Percentiles rank a stretch among this genome's conserved stretches.
phyloP scores from a whole-genome alignment of 2,888 invertebrate species.

The Brachynemurus nebulosus region DNA sequence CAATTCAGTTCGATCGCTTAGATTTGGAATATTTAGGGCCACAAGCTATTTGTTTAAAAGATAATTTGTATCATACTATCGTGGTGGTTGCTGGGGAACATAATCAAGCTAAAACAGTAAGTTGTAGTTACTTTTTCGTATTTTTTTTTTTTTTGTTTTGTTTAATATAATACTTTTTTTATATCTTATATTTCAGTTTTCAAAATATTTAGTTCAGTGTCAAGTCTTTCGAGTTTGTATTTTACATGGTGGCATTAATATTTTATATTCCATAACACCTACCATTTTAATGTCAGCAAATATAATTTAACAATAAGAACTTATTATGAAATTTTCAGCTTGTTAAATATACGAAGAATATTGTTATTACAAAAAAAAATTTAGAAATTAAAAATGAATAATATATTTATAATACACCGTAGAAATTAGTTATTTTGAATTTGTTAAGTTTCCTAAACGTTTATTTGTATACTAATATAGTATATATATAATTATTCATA shows the following conservation, averaged over 20 bases:
- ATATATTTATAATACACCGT: too few relatives aligned
- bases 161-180: too few relatives aligned
- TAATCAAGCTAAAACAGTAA: constrained; percentile 60
- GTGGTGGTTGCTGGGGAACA: constrained; percentile 68
- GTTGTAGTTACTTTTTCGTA: constrained; percentile 19
- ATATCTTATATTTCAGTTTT: constrained; percentile 51
- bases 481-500: too few relatives aligned
- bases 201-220: constrained; percentile 68
- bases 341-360: background rate
- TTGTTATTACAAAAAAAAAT: background rate
- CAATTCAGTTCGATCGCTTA: constrained; percentile 54
- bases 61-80: constrained; percentile 50
- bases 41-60: constrained; percentile 42
- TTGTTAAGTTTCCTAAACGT: too few relatives aligned
- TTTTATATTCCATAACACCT: constrained; percentile 53
- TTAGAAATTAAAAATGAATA: background rate
- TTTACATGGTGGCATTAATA: constrained; percentile 75
- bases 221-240: constrained; percentile 67
- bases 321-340: background rate
- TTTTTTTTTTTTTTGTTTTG: too few relatives aligned
- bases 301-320: constrained; percentile 9
- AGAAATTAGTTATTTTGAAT: too few relatives aligned
- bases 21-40: constrained; percentile 57
- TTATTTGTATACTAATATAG: too few relatives aligned
- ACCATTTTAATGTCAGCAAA: constrained; percentile 33